Conservation (phyloP, 2,797 vertebrate species). For the Huso huso region DNA sequence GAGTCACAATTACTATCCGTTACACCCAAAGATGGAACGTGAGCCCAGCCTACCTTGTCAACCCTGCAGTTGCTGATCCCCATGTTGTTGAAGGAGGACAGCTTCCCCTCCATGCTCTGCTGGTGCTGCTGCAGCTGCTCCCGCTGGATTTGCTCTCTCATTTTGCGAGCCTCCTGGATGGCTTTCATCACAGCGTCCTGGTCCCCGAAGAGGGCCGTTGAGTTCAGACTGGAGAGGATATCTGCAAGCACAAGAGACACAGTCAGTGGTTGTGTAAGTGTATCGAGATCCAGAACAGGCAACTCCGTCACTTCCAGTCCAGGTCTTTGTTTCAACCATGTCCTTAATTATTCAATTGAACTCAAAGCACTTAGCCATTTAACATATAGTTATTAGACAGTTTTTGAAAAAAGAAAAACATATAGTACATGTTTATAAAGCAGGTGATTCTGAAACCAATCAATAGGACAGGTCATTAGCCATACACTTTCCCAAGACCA, state of each 20-base stretch:
- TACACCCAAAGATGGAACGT: no score
- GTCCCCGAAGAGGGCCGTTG: slow-evolving; percentile 91
- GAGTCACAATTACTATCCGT: no score
- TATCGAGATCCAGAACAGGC: neutral
- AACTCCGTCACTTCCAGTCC: no score
- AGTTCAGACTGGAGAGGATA: slow-evolving; percentile 97
- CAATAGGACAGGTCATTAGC: no score
- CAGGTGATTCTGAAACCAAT: no score
- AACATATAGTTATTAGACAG: no score
- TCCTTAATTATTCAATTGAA: no score
- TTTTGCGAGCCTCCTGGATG: slow-evolving; percentile 93
- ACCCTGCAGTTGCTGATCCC: slow-evolving; percentile 84
- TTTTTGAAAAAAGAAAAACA: no score
- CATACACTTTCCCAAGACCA: no score
- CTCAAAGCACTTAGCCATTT: no score
- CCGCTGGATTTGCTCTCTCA: slow-evolving; percentile 93
- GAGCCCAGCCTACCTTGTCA: slow-evolving; percentile 72
- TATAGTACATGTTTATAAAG: no score
- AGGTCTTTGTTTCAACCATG: no score
- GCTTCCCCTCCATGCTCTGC: slow-evolving; percentile 83
- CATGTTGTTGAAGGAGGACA: slow-evolving; percentile 79
- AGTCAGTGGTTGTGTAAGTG: neutral
- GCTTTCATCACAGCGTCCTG: slow-evolving; percentile 98
- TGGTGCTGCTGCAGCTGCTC: slow-evolving; percentile 82
- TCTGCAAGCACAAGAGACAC: slow-evolving; percentile 55